These are phyloP conservation scores for Agriopis marginaria DNA, from an alignment of 2,888 invertebrate genomes.

Conservation along the genomic window DNA sequence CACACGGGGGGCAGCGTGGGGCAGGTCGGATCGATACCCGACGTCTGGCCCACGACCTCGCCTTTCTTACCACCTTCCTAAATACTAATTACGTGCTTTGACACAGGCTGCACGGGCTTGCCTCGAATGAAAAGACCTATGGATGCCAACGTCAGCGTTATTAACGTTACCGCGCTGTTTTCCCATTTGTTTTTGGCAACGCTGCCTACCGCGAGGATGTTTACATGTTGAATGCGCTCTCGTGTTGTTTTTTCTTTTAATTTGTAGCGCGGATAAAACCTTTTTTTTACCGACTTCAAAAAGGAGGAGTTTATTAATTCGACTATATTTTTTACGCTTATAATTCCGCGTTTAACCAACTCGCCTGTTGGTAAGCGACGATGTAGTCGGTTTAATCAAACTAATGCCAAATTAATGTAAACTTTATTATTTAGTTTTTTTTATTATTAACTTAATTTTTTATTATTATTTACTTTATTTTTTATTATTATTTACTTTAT, in stretches of 20 bases:
- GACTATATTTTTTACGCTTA: too few species aligned
- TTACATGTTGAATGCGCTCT: slow-evolving; percentile 55
- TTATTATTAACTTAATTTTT: too few species aligned
- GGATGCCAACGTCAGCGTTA: slow-evolving; percentile 76
- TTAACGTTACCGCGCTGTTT: slow-evolving; percentile 71
- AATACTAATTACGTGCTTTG: slow-evolving; percentile 87
- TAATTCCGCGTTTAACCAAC: too few species aligned
- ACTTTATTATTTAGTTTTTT: too few species aligned
- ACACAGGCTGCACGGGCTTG: slow-evolving; percentile 81
- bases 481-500: too few species aligned
- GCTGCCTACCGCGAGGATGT: slow-evolving; percentile 50
- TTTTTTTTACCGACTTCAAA: too few species aligned
- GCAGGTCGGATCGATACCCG: slow-evolving; percentile 89
- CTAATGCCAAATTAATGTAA: not conserved
- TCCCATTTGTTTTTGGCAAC: slow-evolving; percentile 73
- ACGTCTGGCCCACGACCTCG: slow-evolving; percentile 88
- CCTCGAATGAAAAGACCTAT: slow-evolving; percentile 81
- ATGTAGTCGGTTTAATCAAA: not conserved
- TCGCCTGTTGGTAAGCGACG: too few species aligned
- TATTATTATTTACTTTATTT: too few species aligned
- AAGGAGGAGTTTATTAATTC: too few species aligned
- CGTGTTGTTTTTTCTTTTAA: slow-evolving; percentile 41
- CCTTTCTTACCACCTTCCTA: slow-evolving; percentile 87
- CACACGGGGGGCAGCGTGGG: slow-evolving; percentile 74
- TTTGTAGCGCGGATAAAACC: slow-evolving; percentile 14